A percentile compares a stretch with the other conserved stretches of the same genome.
Evolutionary conservation across 53 echinoderm and acorn worm species (phyloP).

Genomic region (Hippasteria phrygiana): DNA sequence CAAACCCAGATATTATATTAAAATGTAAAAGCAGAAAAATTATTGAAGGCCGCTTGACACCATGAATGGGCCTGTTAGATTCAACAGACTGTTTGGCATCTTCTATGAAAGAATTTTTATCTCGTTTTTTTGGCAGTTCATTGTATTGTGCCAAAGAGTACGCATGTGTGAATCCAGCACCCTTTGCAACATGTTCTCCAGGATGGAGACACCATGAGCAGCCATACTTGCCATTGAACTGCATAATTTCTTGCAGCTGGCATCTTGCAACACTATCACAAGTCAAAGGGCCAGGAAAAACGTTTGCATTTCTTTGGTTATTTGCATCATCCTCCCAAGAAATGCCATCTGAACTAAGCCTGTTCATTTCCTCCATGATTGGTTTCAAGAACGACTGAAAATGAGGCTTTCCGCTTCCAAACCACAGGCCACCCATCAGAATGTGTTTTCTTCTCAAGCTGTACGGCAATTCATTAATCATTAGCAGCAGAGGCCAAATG

Average conservation of each 20-base stretch:
- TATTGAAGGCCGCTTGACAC: slow-evolving; percentile 40
- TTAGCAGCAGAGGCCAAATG: too few relatives aligned
- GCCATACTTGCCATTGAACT: slow-evolving; percentile 60
- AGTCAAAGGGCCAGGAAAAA: slow-evolving; percentile 59
- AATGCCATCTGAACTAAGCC: neutral
- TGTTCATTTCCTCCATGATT: slow-evolving; percentile 57
- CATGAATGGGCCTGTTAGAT: slow-evolving; percentile 5
- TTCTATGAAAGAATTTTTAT: too few relatives aligned
- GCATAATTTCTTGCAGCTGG: slow-evolving; percentile 61
- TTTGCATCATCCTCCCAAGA: neutral
- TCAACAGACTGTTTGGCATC: neutral
- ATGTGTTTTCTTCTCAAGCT: slow-evolving; percentile 28
- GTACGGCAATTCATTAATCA: slow-evolving; percentile 68
- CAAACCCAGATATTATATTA: slow-evolving; percentile 54
- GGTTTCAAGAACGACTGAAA: slow-evolving; percentile 46
- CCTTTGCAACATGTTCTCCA: slow-evolving; percentile 37
- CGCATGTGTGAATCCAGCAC: slow-evolving; percentile 22
- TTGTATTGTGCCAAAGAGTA: too few relatives aligned
- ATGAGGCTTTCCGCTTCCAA: slow-evolving; percentile 57
- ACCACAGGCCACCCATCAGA: slow-evolving; percentile 63
- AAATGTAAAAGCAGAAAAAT: slow-evolving; percentile 26
- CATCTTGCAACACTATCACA: slow-evolving; percentile 75
- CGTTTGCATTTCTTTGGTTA: slow-evolving; percentile 13
- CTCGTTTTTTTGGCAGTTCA: too few relatives aligned
- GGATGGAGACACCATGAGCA: slow-evolving; percentile 52